Conservation (phyloP, 2,797 vertebrate genomes). For the Pteronotus mesoamericanus region DNA sequence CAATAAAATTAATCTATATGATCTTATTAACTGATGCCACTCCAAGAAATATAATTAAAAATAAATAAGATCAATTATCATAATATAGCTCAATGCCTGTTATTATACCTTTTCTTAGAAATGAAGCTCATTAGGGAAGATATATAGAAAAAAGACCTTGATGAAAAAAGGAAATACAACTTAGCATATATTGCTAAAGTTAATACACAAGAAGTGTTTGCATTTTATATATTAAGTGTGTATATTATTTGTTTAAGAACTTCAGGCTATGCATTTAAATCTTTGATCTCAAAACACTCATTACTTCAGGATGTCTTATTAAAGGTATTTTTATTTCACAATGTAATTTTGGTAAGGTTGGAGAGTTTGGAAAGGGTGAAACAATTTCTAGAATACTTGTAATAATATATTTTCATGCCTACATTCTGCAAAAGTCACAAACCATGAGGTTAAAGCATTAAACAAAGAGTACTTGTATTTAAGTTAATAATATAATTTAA, state of each 20-base stretch:
- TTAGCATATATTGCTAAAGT: not conserved
- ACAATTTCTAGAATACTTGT: conserved; percentile 38
- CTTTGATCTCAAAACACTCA: not conserved
- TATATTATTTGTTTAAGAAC: not conserved
- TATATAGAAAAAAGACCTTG: not conserved
- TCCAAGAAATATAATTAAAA: not conserved
- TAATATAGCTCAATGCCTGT: not conserved
- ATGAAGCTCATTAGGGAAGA: not conserved
- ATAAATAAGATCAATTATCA: not conserved
- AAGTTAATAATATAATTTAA: conserved; percentile 42
- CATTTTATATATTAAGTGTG: not conserved
- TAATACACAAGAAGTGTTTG: not conserved
- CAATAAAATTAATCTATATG: not conserved
- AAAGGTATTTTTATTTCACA: conserved; percentile 32
- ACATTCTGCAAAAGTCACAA: not conserved
- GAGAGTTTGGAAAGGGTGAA: not conserved
- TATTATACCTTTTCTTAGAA: not conserved
- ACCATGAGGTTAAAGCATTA: conserved; percentile 1
- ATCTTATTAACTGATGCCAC: not conserved
- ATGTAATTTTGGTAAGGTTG: conserved; percentile 16
- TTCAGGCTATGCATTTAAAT: not conserved
- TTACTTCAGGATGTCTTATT: not conserved
- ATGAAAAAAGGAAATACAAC: not conserved
- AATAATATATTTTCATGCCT: not conserved
- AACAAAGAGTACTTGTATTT: not conserved